Evolutionary conservation across 2,888 invertebrate species (phyloP).

Genomic region (Tuberolachnus salignus): DNA sequence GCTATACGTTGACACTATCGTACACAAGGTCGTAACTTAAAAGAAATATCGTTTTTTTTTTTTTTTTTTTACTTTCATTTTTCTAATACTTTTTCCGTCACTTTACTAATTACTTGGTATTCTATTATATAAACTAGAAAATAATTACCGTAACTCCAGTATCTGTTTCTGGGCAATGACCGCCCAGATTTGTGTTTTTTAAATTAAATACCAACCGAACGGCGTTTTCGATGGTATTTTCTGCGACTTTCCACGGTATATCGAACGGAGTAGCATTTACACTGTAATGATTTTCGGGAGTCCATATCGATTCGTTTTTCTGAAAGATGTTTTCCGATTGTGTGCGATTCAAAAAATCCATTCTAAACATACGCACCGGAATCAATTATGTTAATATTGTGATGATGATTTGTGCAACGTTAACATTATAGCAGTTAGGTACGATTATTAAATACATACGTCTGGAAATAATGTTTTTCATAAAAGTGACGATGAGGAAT

Average conservation of each 20-base stretch:
- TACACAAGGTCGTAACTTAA: too few relatives aligned
- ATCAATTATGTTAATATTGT: too few relatives aligned
- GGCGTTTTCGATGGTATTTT: constrained; percentile 48
- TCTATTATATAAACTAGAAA: background rate
- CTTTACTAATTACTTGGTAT: background rate
- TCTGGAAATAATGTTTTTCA: constrained; percentile 47
- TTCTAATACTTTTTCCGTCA: too few relatives aligned
- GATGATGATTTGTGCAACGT: background rate
- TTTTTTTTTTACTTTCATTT: too few relatives aligned
- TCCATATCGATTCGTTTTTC: constrained; percentile 45
- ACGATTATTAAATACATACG: constrained; percentile 40
- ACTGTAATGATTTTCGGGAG: constrained; percentile 42
- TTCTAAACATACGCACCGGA: background rate
- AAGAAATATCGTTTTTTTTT: too few relatives aligned
- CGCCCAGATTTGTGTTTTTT: background rate
- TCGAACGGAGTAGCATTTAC: constrained; percentile 24
- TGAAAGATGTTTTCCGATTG: background rate
- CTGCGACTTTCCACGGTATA: constrained; percentile 56
- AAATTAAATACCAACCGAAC: constrained; percentile 53
- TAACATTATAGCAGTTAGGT: background rate
- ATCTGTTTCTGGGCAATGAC: constrained; percentile 40
- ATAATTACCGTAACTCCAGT: constrained; percentile 55
- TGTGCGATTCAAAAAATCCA: constrained; percentile 8
- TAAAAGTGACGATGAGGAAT: constrained; percentile 51
- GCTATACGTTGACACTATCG: too few relatives aligned